A percentile compares a stretch with the other conserved stretches of the same genome.
phyloP scores from a whole-genome alignment of 2,888 invertebrate species.

The Neria commutata region DNA sequence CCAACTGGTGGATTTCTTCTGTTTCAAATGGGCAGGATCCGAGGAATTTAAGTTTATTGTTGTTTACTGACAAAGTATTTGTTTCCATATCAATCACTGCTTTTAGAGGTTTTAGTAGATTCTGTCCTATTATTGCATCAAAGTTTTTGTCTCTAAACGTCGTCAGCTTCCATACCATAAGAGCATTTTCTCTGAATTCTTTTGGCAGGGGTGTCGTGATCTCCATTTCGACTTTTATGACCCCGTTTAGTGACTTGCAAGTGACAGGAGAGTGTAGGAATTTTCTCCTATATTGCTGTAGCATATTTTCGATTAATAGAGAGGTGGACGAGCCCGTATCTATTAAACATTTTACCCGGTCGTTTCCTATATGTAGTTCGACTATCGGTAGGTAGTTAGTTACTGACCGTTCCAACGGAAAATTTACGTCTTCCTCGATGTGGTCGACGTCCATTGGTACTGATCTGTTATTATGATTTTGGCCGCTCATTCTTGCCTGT shows the following conservation, averaged over 20 bases:
- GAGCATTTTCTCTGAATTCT: not conserved
- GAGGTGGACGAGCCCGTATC: not conserved
- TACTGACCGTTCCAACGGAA: no score
- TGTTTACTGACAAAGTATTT: not conserved
- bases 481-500: not conserved
- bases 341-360: not conserved
- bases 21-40: not conserved
- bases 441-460: not conserved
- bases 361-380: not conserved
- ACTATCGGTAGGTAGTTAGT: not conserved
- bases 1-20: no score
- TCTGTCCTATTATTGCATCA: no score
- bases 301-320: not conserved
- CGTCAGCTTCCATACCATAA: not conserved
- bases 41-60: not conserved
- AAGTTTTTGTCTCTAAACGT: no score
- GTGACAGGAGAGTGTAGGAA: no score
- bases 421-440: no score
- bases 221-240: no score
- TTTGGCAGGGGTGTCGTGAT: not conserved
- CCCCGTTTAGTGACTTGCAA: no score
- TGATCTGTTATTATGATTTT: not conserved
- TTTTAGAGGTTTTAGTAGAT: no score
- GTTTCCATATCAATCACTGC: not conserved
- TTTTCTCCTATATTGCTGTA: not conserved